phyloP scores from a whole-genome alignment of 2,113 vertebrate genomes.

The Oenanthe melanoleuca region DNA sequence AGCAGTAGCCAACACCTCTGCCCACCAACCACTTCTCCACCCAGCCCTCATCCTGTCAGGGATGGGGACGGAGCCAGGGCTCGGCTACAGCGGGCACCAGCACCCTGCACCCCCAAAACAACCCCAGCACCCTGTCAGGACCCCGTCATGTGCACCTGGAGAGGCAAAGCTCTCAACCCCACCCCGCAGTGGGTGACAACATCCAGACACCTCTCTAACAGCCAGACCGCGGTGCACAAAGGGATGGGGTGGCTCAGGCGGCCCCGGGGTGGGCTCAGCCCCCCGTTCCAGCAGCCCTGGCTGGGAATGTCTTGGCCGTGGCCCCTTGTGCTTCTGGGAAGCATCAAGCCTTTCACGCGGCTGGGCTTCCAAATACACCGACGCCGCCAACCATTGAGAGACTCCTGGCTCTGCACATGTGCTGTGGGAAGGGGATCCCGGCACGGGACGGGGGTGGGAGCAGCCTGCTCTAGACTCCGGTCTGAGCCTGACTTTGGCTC shows the following conservation, averaged over 20 bases:
- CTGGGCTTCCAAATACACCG: not conserved
- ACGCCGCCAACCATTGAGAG: not conserved
- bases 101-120: not conserved
- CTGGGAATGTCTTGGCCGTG: not conserved
- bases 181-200: not conserved
- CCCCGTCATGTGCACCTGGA: accelerated
- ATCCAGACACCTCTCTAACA: accelerated
- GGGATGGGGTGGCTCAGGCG: not conserved
- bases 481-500: not conserved
- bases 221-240: accelerated
- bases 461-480: not conserved
- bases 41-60: not conserved
- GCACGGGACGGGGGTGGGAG: not conserved
- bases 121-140: accelerated
- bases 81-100: not conserved
- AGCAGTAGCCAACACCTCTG: not conserved
- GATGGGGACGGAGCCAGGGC: not conserved
- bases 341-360: not conserved
- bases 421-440: conserved; percentile 39
- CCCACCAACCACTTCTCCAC: accelerated
- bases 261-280: not conserved
- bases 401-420: not conserved
- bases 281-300: not conserved
- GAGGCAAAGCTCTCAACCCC: not conserved
- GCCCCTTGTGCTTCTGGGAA: not conserved